Evolutionary conservation across 2,113 vertebrate genomes (phyloP), one percentile per base, ranked within the genome.

Genomic region (Microtus richardsoni): DNA sequence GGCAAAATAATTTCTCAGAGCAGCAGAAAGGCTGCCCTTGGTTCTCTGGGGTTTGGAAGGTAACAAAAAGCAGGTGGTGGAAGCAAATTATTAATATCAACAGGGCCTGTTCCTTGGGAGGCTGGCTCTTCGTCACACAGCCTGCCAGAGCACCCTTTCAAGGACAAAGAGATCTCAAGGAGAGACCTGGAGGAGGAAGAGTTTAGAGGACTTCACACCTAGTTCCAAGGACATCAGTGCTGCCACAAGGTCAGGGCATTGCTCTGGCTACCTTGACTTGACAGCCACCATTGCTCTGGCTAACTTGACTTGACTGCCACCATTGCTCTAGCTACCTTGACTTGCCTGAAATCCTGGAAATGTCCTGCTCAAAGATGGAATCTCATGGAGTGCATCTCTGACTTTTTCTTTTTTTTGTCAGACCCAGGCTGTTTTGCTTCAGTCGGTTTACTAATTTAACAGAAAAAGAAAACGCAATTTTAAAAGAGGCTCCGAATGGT

Each of bases 1-100:
- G 82, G 78, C 39, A 92, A 62, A 91, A 52, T 88, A 87, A 92
- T 92, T 92, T 93, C 92, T 95, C 92, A 91, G 77, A 95, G 91
- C 36, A 68, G 39, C 66, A 91, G 70, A 94, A 71, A 88, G 58
- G 3, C 83, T 73, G 47, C n/a, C 77, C 77, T 91, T 49, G 66
- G 22, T 78, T 94, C 96, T 52, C 68, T 58, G 84, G 64, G 84
- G 28, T 54, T 91, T 85, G 80, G 70, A 96, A 94, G 91, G 85
- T 70, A 91, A 75, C 33, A 88, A 36, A 90, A 92, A 44, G 60
- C 92, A 96, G 79, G 95, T 93, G 58, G 74, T 93, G 58, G 58
- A 71, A 78, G 54, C 44, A 93, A 96, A 95, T 47, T 88, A 96
- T 41, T 91, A n/a, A 52, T 91, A 5, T 30, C 66, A 17, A 47